phyloP scores from a whole-genome alignment of 1,140 invertebrate species.

The Oedothorax gibbosus region DNA sequence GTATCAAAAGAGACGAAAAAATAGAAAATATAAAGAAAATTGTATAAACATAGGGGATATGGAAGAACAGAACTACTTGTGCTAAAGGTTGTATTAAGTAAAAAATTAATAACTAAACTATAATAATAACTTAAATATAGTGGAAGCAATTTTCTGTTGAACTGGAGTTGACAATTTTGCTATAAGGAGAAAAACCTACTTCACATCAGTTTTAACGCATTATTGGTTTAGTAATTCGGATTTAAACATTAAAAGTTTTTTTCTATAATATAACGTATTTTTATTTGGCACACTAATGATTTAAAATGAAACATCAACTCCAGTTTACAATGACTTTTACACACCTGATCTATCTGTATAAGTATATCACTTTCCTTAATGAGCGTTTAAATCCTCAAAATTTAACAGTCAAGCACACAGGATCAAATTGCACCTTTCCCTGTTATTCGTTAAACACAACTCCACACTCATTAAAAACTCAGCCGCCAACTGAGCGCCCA shows the following conservation, averaged over 20 bases:
- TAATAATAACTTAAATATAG: background rate
- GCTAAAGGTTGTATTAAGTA: background rate
- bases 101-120: background rate
- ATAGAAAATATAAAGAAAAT: background rate
- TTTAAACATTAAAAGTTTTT: too few species aligned
- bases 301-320: too few species aligned
- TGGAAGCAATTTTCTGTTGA: too few species aligned
- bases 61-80: background rate
- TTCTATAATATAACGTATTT: too few species aligned
- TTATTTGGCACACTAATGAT: too few species aligned
- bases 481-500: slow-evolving; percentile 4
- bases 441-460: background rate
- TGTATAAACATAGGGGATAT: background rate
- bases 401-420: background rate
- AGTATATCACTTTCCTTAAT: slow-evolving; percentile 1
- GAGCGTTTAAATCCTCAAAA: slow-evolving; percentile 29
- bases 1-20: background rate
- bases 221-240: background rate
- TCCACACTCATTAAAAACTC: slow-evolving; percentile 18
- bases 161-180: too few species aligned
- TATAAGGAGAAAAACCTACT: background rate
- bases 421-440: slow-evolving; percentile 21
- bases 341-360: background rate
- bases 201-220: background rate
- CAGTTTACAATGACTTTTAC: background rate